A percentile compares a stretch with the other conserved stretches of the same genome.
phyloP scores from a whole-genome alignment of 2,113 vertebrate species.

The Prunella himalayana region DNA sequence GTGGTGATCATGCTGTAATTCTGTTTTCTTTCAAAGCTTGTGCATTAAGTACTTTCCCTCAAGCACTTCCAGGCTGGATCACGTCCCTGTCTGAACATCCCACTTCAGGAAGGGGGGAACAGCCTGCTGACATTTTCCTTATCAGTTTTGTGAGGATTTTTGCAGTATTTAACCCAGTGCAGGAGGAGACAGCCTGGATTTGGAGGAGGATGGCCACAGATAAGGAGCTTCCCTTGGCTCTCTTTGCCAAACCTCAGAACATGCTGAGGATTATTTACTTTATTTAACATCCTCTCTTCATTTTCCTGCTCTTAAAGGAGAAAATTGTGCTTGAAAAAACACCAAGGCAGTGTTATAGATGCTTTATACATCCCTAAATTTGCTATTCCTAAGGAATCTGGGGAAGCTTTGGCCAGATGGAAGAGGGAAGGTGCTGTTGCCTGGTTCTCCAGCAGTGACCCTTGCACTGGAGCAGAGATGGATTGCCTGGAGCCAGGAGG shows the following conservation, averaged over 20 bases:
- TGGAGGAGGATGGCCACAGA: slow-evolving; percentile 40
- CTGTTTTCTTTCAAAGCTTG: not conserved
- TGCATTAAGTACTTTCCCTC: not conserved
- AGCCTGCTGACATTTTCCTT: slow-evolving; percentile 8
- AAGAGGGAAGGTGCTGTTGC: not conserved
- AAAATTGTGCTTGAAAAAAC: not conserved
- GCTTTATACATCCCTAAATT: not conserved
- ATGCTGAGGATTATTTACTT: slow-evolving; percentile 3
- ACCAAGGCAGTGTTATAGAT: not conserved
- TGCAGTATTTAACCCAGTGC: not conserved
- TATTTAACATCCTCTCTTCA: not conserved
- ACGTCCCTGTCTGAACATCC: not conserved
- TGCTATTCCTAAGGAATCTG: not conserved
- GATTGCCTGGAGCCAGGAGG: slow-evolving; percentile 25
- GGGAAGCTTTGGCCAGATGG: not conserved
- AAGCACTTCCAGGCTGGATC: slow-evolving; percentile 6
- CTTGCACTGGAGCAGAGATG: slow-evolving; percentile 14
- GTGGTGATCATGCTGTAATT: not conserved
- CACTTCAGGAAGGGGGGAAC: not conserved
- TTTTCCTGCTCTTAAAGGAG: not conserved
- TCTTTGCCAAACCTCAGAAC: not conserved
- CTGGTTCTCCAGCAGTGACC: not conserved
- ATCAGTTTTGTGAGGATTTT: slow-evolving; percentile 37
- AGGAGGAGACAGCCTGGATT: slow-evolving; percentile 26
- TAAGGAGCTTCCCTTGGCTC: slow-evolving; percentile 30